phyloP scores from a whole-genome alignment of 2,113 vertebrate genomes.

The Oplegnathus fasciatus region DNA sequence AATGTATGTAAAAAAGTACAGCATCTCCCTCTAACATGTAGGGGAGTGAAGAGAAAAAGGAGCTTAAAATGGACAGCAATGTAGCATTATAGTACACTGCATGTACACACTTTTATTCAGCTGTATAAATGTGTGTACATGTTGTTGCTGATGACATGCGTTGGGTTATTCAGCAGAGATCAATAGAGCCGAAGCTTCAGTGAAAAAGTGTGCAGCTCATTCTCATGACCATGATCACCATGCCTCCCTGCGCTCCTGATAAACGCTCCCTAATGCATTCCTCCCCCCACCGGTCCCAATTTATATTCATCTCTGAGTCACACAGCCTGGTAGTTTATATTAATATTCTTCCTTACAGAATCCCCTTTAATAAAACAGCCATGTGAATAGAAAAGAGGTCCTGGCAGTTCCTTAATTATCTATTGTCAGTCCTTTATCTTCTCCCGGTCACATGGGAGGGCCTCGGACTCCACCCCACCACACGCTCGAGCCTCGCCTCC shows the following conservation, averaged over 20 bases:
- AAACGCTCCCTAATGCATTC: slow-evolving; percentile 59
- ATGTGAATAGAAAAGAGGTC: slow-evolving; percentile 64
- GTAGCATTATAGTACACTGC: not conserved
- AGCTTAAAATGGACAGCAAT: not conserved
- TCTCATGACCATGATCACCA: slow-evolving; percentile 52
- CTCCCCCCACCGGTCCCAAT: slow-evolving; percentile 38
- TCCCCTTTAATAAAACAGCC: slow-evolving; percentile 74
- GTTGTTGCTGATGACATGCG: slow-evolving; percentile 11
- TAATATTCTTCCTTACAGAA: slow-evolving; percentile 71
- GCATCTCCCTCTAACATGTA: too few species aligned
- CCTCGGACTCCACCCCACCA: slow-evolving; percentile 47
- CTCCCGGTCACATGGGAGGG: slow-evolving; percentile 56
- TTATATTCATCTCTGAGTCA: slow-evolving; percentile 62
- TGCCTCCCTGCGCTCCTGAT: slow-evolving; percentile 32
- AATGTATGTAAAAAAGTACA: too few species aligned
- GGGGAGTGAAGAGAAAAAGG: too few species aligned
- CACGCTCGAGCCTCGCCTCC: slow-evolving; percentile 55
- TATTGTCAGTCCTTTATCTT: slow-evolving; percentile 75
- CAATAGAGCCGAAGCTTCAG: slow-evolving; percentile 10
- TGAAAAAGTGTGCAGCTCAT: slow-evolving; percentile 14
- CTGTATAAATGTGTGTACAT: not conserved
- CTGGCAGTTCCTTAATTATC: slow-evolving; percentile 80
- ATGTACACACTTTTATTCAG: not conserved
- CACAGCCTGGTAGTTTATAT: slow-evolving; percentile 68
- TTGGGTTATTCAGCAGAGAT: slow-evolving; percentile 17